Base-by-base conservation (phyloP, 2,113 vertebrate species). In the Datnioides undecimradiatus region DNA sequence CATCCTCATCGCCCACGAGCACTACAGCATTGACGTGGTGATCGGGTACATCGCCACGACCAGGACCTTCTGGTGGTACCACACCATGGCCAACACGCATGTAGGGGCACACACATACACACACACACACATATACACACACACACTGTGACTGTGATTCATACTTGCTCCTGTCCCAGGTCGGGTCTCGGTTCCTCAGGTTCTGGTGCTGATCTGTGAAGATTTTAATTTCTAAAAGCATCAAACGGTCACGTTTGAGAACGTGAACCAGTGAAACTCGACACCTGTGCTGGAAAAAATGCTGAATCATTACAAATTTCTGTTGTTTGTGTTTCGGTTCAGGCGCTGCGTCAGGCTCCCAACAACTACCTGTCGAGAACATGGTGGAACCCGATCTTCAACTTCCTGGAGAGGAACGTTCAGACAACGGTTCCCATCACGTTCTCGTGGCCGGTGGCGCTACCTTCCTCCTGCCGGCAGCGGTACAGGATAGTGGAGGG, bases 1-100 rank as follows among this genome's bases (percentile, higher is more conserved):
- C 71, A 98, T 99, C 82, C 95, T 99, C 2, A 84, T 98, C 0
- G 98, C 92, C 0, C 98, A 98, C 1, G 98, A 99, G 73, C 98
- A 99, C 94, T 99, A 99, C 19, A 98, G 96, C 0, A 90, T 99
- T 0, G 98, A 99, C 0, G 98, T 99, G 60, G 90, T 99, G 49
- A 80, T 99, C 16, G 98, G 95, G 6, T 99, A 99, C 81, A 96
- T 95, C 7, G 94, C 96, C 88, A 98, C 97, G 46, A 97, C 97
- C 0, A 87, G 97, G 41, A 94, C 95, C 8, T 99, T 99, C 90
- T 97, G 96, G 96, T 98, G 96, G 96, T 99, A 99, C 91, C 98
- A 99, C 76, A 96, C 97, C 0, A 97, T 99, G 97, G 97, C 97
- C 87, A 97, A 98, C 75, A 94, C 96, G 49, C 97, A 97, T 86